phyloP scores from a whole-genome alignment of 2,888 invertebrate genomes.

The Abscondita cerata region DNA sequence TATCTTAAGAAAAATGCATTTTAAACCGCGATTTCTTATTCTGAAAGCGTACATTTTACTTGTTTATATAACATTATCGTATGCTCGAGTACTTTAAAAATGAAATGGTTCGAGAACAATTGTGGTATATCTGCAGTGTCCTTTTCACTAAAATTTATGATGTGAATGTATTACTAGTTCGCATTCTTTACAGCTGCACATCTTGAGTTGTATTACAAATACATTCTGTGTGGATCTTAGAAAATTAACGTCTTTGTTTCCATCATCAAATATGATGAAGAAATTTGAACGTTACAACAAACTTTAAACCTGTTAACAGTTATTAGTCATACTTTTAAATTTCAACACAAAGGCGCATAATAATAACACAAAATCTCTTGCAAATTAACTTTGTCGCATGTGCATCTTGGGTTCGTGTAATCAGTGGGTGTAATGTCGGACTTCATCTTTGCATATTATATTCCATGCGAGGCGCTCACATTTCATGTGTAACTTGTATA shows the following conservation, averaged over 20 bases:
- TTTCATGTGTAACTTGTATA: too few relatives aligned
- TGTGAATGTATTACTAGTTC: slow-evolving; percentile 13
- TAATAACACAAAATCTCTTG: not conserved
- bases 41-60: slow-evolving; percentile 23
- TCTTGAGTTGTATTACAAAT: not conserved
- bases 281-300: slow-evolving; percentile 7
- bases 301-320: slow-evolving; percentile 5
- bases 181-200: slow-evolving; percentile 4
- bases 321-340: slow-evolving; percentile 2
- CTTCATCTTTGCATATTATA: too few relatives aligned
- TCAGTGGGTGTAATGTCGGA: too few relatives aligned
- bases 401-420: not conserved
- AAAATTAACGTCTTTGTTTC: too few relatives aligned
- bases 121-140: slow-evolving; percentile 34
- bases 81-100: slow-evolving; percentile 16
- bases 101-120: slow-evolving; percentile 22
- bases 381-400: not conserved
- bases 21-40: slow-evolving; percentile 23
- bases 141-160: slow-evolving; percentile 36
- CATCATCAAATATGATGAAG: not conserved
- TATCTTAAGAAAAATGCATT: slow-evolving; percentile 13
- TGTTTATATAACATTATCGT: slow-evolving; percentile 23
- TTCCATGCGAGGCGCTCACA: too few relatives aligned
- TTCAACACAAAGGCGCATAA: slow-evolving; percentile 3
- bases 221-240: too few relatives aligned